Evolutionary conservation across 2,888 invertebrate species (phyloP).

Genomic region (Plebejus melissa): DNA sequence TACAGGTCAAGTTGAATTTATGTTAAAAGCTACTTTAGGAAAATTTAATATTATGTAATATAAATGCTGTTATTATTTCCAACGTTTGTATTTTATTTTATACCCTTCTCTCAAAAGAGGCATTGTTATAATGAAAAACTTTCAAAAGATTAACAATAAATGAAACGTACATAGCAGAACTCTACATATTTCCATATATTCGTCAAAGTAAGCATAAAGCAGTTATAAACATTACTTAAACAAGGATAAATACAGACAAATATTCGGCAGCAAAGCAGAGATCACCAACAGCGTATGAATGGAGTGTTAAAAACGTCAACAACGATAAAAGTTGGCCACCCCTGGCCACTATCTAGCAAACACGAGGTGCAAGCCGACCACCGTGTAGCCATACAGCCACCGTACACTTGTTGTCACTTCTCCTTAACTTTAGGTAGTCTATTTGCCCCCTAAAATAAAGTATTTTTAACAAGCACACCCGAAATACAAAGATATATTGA

Average conservation of each 20-base stretch:
- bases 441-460: slow-evolving; percentile 62
- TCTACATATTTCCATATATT: too few relatives aligned
- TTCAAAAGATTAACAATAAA: too few relatives aligned
- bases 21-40: background rate
- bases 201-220: background rate
- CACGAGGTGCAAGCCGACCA: slow-evolving; percentile 45
- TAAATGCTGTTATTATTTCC: background rate
- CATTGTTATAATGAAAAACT: too few relatives aligned
- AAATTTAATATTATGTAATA: background rate
- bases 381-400: slow-evolving; percentile 36
- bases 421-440: slow-evolving; percentile 55
- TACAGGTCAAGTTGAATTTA: background rate
- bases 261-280: slow-evolving; percentile 18
- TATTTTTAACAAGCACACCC: slow-evolving; percentile 70
- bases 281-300: slow-evolving; percentile 5
- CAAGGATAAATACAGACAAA: slow-evolving; percentile 27
- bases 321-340: slow-evolving; percentile 33
- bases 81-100: too few relatives aligned
- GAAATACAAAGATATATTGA: slow-evolving; percentile 56
- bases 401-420: slow-evolving; percentile 53
- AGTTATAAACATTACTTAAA: slow-evolving; percentile 6
- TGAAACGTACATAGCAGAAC: too few relatives aligned
- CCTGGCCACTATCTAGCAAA: slow-evolving; percentile 39
- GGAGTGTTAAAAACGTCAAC: slow-evolving; percentile 13
- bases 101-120: too few relatives aligned